Evolutionary conservation across 2,797 vertebrate genomes (phyloP), one percentile per base, ranked within the genome.

Genomic region (Knipowitschia caucasica): DNA sequence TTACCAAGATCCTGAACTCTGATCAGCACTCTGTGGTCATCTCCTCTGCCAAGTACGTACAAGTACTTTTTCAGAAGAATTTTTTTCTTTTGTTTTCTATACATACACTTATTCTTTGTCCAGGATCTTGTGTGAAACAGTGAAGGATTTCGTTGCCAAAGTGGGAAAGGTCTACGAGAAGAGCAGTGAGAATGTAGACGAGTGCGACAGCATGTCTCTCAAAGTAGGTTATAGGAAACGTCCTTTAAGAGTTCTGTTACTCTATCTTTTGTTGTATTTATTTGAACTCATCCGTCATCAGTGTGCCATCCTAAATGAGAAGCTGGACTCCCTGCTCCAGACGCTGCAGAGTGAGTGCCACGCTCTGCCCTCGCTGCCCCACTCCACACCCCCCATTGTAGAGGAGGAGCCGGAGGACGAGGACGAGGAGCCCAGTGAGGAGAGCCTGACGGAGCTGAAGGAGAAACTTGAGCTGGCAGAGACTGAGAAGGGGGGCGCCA

Each of bases 141-240:
- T 99, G 64, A 99, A 96, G 87, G 96, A 98, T 62, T 98, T 99
- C 50, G 94, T 97, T 74, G 91, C 94, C 87, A 98, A 97, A 92
- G 93, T 99, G 38, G 95, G 95, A 17, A 99, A 98, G 83, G 90
- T 89, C 2, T 93, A 95, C 0, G 95, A 98, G 53, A 96, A 91
- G 78, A 91, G 91, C 3, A 39, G 88, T 50, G 96, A 98, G 70
- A 96, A 94, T 39, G 59, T 89, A 3, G 92, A 94, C 0, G 95
- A 94, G 64, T 92, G 93, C 0, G 94, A 96, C 71, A 88, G 87
- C 0, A 92, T 99, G 92, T 91, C 95, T 66, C 71, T 89, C 59
- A 99, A 98, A 87, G 96, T 98, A 91, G 91, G 94, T 14, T 10
- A 9, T 2, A 34, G 5, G 21, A 39, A 18, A 33, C 12, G 17